Evolutionary conservation across 2,113 vertebrate genomes (phyloP).

Genomic region (Pteropus alecto): DNA sequence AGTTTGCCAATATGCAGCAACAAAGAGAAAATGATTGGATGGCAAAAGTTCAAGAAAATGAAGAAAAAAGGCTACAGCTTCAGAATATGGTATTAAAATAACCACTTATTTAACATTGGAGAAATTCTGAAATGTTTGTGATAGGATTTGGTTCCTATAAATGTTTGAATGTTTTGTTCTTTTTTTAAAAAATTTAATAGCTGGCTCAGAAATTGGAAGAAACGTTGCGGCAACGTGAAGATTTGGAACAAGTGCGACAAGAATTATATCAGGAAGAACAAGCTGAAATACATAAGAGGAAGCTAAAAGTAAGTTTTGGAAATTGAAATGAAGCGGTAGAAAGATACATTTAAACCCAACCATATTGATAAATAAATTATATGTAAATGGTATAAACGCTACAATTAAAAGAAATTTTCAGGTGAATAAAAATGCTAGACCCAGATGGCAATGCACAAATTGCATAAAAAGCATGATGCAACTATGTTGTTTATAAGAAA

Average conservation of each 20-base stretch:
- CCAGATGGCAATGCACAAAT: neutral
- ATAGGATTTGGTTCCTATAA: neutral
- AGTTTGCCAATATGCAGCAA: slow-evolving; percentile 86
- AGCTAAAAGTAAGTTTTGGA: slow-evolving; percentile 85
- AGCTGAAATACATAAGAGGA: slow-evolving; percentile 82
- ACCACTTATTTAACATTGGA: neutral
- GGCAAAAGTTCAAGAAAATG: slow-evolving; percentile 85
- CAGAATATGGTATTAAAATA: slow-evolving; percentile 84
- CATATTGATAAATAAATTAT: neutral
- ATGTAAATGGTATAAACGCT: neutral
- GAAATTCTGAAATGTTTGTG: slow-evolving; percentile 20
- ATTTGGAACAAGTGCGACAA: slow-evolving; percentile 87
- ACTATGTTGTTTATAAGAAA: neutral
- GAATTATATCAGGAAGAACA: slow-evolving; percentile 92
- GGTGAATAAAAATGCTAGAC: neutral
- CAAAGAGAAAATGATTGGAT: slow-evolving; percentile 84
- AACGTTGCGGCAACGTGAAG: slow-evolving; percentile 85
- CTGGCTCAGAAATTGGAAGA: slow-evolving; percentile 86
- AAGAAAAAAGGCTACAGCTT: slow-evolving; percentile 87
- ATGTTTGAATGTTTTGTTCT: neutral
- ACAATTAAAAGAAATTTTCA: neutral
- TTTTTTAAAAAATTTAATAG: slow-evolving; percentile 64
- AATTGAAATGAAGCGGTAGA: neutral
- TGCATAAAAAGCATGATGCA: neutral
- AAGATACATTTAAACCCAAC: neutral